Conservation (phyloP, 2,888 invertebrate genomes). For the Agonopterix subpropinquella region DNA sequence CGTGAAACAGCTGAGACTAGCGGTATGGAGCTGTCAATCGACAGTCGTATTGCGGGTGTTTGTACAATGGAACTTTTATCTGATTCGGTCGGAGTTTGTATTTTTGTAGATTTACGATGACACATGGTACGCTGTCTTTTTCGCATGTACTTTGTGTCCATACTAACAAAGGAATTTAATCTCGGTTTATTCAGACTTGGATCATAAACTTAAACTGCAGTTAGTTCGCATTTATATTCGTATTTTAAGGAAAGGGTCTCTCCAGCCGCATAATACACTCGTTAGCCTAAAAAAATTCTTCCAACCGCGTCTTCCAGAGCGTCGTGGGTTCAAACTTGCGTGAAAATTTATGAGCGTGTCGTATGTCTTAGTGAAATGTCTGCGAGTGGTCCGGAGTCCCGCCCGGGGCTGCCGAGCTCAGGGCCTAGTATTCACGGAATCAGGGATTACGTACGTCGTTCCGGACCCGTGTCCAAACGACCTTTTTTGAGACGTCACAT, state of each 20-base stretch:
- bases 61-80: no score
- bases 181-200: no score
- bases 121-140: no score
- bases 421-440: slow-evolving; percentile 8
- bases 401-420: slow-evolving; percentile 14
- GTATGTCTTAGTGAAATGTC: slow-evolving; percentile 44
- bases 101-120: no score
- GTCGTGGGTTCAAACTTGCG: slow-evolving; percentile 42
- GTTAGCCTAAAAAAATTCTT: slow-evolving; percentile 27
- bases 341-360: slow-evolving; percentile 54
- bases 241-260: slow-evolving; percentile 4
- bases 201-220: no score
- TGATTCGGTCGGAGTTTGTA: no score
- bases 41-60: no score
- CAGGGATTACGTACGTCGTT: slow-evolving; percentile 25
- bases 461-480: slow-evolving; percentile 15
- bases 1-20: no score
- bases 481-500: slow-evolving; percentile 17
- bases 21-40: no score
- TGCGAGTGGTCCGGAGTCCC: slow-evolving; percentile 25
- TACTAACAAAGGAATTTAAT: no score
- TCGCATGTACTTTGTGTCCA: no score
- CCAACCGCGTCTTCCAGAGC: slow-evolving; percentile 20
- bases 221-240: neutral
- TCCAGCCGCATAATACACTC: slow-evolving; percentile 5